Evolutionary conservation across 2,113 vertebrate genomes (phyloP).

Genomic region (Indri indri): DNA sequence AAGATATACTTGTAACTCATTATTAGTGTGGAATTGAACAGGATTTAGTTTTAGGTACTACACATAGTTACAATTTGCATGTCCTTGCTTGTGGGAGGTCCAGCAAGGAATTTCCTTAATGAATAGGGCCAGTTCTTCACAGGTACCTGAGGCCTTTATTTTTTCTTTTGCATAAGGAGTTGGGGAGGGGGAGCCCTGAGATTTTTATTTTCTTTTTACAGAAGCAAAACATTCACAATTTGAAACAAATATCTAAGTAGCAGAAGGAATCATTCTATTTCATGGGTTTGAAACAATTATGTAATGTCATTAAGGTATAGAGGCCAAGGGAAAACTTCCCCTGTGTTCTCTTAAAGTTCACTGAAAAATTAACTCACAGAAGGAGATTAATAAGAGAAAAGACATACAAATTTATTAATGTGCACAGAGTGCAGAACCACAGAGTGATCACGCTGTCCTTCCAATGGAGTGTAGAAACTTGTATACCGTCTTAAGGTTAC

Average conservation of each 20-base stretch:
- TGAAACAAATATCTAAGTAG: neutral
- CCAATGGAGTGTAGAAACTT: neutral
- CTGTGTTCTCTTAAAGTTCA: neutral
- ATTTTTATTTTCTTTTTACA: too few species aligned
- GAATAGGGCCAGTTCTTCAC: too few species aligned
- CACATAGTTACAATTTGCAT: too few species aligned
- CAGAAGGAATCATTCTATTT: constrained; percentile 21
- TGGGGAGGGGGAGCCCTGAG: too few species aligned
- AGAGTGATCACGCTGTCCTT: neutral
- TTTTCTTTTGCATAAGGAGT: too few species aligned
- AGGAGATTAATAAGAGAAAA: neutral
- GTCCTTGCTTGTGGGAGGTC: too few species aligned
- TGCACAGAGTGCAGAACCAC: neutral
- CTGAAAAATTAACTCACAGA: neutral
- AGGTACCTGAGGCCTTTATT: too few species aligned
- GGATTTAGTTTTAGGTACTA: too few species aligned
- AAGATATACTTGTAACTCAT: too few species aligned
- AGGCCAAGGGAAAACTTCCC: neutral
- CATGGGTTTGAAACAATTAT: neutral
- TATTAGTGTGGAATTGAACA: too few species aligned
- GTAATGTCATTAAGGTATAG: neutral
- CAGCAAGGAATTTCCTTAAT: too few species aligned
- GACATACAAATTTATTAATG: neutral
- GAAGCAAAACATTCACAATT: neutral
- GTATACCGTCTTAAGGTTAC: neutral